phyloP scores from a whole-genome alignment of 2,888 invertebrate genomes.

The Eristalis arbustorum region DNA sequence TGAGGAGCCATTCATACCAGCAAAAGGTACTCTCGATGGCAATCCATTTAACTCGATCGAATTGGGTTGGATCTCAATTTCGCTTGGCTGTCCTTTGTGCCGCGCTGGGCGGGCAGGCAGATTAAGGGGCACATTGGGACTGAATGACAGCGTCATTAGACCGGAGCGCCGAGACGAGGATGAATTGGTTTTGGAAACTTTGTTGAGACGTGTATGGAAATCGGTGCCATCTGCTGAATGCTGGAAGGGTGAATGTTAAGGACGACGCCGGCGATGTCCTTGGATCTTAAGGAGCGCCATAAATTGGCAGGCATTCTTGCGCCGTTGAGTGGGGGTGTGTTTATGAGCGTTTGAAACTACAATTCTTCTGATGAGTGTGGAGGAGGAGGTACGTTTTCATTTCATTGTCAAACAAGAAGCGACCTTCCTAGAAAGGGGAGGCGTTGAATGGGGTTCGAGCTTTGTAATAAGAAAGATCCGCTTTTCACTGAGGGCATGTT shows the following conservation, averaged over 20 bases:
- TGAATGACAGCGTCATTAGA: neutral
- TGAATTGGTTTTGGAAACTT: slow-evolving; percentile 1
- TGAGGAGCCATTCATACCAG: slow-evolving; percentile 20
- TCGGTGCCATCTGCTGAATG: neutral
- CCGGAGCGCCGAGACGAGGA: neutral
- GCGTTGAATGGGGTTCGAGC: too few relatives aligned
- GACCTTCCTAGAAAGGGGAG: neutral
- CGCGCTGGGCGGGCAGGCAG: neutral
- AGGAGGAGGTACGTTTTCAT: neutral
- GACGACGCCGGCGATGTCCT: neutral
- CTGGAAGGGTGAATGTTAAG: neutral
- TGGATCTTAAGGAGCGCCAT: neutral
- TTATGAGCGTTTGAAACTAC: neutral
- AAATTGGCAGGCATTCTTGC: neutral
- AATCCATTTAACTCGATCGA: slow-evolving; percentile 38
- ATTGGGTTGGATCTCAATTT: neutral
- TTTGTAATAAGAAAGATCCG: too few relatives aligned
- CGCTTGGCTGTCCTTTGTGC: neutral
- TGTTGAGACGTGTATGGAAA: neutral
- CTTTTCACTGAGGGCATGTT: too few relatives aligned
- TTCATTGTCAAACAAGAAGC: neutral
- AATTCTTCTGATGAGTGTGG: neutral
- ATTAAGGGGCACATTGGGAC: neutral
- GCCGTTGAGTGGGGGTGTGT: neutral
- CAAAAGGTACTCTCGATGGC: slow-evolving; percentile 22